A percentile compares a stretch with the other conserved stretches of the same genome.
These are phyloP conservation scores for Streblospio benedicti DNA, from an alignment of 1,140 invertebrate genomes.

Conservation along the genomic window DNA sequence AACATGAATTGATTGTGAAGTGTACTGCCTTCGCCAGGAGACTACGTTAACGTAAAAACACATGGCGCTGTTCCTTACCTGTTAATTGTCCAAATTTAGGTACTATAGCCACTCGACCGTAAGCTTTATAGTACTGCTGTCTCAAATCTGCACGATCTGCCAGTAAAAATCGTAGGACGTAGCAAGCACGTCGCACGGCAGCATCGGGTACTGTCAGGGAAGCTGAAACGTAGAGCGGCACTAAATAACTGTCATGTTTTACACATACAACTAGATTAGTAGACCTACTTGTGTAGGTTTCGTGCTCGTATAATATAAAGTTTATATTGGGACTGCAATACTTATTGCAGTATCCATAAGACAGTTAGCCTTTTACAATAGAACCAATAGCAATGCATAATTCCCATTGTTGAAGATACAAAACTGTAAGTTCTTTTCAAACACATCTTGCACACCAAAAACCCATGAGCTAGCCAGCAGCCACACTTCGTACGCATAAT, in stretches of 20 bases:
- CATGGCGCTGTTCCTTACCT: neutral
- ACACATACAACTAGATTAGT: neutral
- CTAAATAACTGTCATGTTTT: neutral
- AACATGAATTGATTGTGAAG: too few relatives aligned
- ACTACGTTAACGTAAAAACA: neutral
- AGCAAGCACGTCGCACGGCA: slow-evolving; percentile 31
- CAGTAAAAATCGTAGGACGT: slow-evolving; percentile 32
- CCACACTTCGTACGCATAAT: neutral
- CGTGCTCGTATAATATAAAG: neutral
- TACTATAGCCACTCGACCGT: slow-evolving; percentile 28
- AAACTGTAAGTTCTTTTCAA: neutral
- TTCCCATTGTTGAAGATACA: neutral
- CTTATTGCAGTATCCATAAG: neutral
- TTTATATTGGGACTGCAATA: neutral
- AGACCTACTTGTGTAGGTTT: neutral
- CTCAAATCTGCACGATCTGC: slow-evolving; percentile 25
- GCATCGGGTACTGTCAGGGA: slow-evolving; percentile 22
- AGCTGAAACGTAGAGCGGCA: neutral
- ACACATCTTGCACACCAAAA: neutral
- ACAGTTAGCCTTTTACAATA: neutral
- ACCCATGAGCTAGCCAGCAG: neutral
- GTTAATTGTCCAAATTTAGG: slow-evolving; percentile 21
- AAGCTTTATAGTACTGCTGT: slow-evolving; percentile 26
- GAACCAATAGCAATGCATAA: neutral
- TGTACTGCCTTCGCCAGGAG: too few relatives aligned